Evolutionary conservation across 2,113 vertebrate species (phyloP).

Genomic region (Platichthys flesus): DNA sequence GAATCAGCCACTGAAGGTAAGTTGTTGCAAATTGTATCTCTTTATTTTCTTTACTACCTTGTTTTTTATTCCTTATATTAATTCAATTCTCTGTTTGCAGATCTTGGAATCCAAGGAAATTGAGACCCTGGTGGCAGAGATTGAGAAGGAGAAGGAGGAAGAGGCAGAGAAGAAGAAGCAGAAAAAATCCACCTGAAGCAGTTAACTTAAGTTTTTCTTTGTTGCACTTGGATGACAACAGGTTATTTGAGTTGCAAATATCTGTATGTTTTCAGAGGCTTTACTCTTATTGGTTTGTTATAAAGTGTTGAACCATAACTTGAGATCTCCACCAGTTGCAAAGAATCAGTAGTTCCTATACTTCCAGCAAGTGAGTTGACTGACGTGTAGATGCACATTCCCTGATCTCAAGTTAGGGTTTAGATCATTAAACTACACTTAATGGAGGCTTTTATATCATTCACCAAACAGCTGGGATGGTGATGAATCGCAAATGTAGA

Average conservation of each 20-base stretch:
- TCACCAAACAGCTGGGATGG: conserved; percentile 28
- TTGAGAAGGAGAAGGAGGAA: conserved; percentile 85
- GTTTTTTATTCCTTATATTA: not conserved
- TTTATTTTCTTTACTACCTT: not conserved
- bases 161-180: conserved; percentile 86
- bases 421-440: conserved; percentile 19
- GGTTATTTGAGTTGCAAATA: conserved; percentile 49
- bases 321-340: conserved; percentile 32
- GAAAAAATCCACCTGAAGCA: conserved; percentile 82
- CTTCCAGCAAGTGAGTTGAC: conserved; percentile 2
- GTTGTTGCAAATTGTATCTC: not conserved
- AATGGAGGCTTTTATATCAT: conserved; percentile 45
- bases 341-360: conserved; percentile 14
- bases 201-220: conserved; percentile 33
- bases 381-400: not conserved
- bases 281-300: conserved; percentile 38
- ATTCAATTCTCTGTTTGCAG: conserved; percentile 55
- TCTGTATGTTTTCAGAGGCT: conserved; percentile 21
- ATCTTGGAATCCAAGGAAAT: conserved; percentile 86
- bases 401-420: conserved; percentile 53
- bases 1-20: conserved; percentile 85
- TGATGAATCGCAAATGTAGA: conserved; percentile 32
- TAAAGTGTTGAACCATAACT: conserved; percentile 54
- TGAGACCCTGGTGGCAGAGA: conserved; percentile 84
- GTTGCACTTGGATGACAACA: conserved; percentile 63